These are phyloP conservation scores for Eidolon helvum DNA, from an alignment of 2,113 vertebrate genomes.

Conservation along the genomic window DNA sequence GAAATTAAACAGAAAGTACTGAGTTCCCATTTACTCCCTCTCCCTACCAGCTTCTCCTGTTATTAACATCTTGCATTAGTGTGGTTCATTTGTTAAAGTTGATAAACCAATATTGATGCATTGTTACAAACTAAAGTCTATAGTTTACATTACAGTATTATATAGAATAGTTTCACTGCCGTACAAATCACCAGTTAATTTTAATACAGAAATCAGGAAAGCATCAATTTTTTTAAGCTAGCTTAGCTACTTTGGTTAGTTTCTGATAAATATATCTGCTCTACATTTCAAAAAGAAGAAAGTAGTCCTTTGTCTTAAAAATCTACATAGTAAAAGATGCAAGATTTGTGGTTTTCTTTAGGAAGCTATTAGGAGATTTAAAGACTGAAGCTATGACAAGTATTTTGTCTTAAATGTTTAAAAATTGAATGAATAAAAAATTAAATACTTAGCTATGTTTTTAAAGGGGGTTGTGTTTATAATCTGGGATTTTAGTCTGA, in stretches of 20 bases:
- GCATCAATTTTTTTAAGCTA: background rate
- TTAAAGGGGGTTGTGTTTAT: background rate
- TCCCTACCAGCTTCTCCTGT: background rate
- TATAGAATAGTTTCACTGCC: background rate
- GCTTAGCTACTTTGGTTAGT: background rate
- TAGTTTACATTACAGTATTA: background rate
- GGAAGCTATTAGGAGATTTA: background rate
- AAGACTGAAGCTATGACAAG: background rate
- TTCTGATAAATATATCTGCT: constrained; percentile 25
- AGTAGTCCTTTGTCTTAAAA: constrained; percentile 1
- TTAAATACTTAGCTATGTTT: constrained; percentile 19
- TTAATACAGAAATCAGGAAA: constrained; percentile 13
- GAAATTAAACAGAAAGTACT: background rate
- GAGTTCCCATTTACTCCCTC: background rate
- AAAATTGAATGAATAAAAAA: constrained; percentile 17
- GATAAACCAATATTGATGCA: background rate
- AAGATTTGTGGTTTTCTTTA: constrained; percentile 34
- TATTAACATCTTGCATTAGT: background rate
- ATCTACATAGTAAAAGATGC: background rate
- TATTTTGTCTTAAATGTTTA: constrained; percentile 47
- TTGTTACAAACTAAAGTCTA: background rate
- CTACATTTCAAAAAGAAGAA: constrained; percentile 2
- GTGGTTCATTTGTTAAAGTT: background rate
- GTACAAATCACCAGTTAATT: background rate
- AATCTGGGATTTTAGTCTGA: constrained; percentile 8